Evolutionary conservation across 2,888 invertebrate species (phyloP), one percentile per base, ranked within the genome.

Genomic region (Ptychoptera albimana): DNA sequence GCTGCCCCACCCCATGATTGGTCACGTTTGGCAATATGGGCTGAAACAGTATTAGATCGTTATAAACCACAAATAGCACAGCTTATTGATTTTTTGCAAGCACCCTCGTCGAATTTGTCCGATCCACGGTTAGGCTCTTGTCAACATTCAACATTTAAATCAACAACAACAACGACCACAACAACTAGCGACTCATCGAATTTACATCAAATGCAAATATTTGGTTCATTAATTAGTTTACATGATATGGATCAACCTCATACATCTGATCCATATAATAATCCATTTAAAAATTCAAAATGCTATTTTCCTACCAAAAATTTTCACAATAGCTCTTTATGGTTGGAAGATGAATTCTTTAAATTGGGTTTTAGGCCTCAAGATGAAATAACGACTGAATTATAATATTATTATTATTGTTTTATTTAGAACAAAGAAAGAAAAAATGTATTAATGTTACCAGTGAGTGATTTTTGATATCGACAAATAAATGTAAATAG

Each of bases 341-440:
- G 80, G 74, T 63, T 81, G 46, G 85, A 82, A 56, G 82, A 86
- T 56, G 86, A 86, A 63, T 81, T 84, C 58, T 80, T 81, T 55
- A 82, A 83, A 59, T 73, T 87, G 62, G 84, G 85, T 46, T 82
- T 84, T 63, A 72, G 87, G 56, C 87, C 87, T 41, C 87, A 87
- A 67, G 87, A 87, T 65, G 86, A 87, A 68, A 82, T 86, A 54
- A 86, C 86, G 56, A 86, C 86, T 56, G 86, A 86, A 71, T 73
- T 85, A 64, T 86, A 69, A 67, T 50, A 34, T 23, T n/a, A n/a
- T n/a, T n/a, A n/a, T n/a, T n/a, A n/a, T n/a, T n/a, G 7, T 23
- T 23, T 5, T 23, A 23, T 23, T 5, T 23, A 13, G 10, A 23
- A 23, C 4, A 23, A 23, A 23, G 3, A 23, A 5, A 23, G 7